Base-by-base conservation (phyloP, 2,888 invertebrate species). In the Fragum whitleyi region DNA sequence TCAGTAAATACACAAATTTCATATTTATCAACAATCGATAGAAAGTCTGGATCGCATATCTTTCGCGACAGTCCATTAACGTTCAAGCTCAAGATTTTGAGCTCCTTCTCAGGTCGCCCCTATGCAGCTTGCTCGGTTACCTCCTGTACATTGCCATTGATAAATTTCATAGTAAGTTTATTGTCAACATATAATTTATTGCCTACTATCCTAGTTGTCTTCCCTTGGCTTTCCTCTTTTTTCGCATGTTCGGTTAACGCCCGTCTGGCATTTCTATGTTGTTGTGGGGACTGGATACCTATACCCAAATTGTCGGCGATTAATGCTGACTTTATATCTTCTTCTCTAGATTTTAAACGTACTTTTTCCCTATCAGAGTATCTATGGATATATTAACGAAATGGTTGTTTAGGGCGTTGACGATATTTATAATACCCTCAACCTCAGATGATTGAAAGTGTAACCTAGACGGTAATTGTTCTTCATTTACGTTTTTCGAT, bases 151-250 rank as follows among this genome's bases (percentile, higher is more conserved):
- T 14, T 36, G n/a, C 42, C 61, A 29, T 72, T 26, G 1, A 73
- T 61, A 51, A 39, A 72, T 28, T 72, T 72, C 14, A 28, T 61
- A 7, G 72, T 61, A 2, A 61, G 14, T 28, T 23, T 72, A n/a
- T 61, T 72, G 39, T 72, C 28, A 1, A 72, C 61, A 36, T 51
- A 73, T 26, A 73, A 62, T 73, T 73, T 73, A 26, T 73, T 73
- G 9, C 73, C 73, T 2, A 62, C 32, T 7, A 73, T 65, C 11
- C 53, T 28, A 1, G 62, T 51, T n/a, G 1, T 47, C 47, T 62
- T 51, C n/a, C 73, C 62, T 26, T 23, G 9, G 2, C 61, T n/a
- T 42, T 47, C 62, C 28, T 61, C 62, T 57, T 21, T 36, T 21
- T 73, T 62, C 6, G 73, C 47, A 26, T n/a, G 32, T 21, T 47